These are phyloP conservation scores for Phortica magna DNA, from an alignment of 2,888 invertebrate genomes.

Conservation along the genomic window DNA sequence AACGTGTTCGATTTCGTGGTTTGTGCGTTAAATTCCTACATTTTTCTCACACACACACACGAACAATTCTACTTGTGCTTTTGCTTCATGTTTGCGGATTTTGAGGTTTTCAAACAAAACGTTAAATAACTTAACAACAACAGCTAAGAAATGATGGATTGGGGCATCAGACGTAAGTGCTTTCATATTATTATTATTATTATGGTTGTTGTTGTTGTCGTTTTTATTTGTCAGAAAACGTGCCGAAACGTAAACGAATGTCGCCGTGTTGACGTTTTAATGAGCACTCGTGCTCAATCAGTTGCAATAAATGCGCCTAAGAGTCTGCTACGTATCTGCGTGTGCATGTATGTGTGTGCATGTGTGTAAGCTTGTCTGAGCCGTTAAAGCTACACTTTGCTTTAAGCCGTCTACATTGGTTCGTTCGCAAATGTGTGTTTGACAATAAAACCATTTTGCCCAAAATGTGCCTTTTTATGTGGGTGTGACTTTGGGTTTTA, in stretches of 20 bases:
- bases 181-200: not conserved
- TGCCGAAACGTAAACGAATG: not conserved
- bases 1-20: slow-evolving; percentile 43
- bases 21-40: not conserved
- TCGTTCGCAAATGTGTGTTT: not conserved
- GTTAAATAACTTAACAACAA: not conserved
- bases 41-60: not conserved
- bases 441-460: slow-evolving; percentile 18
- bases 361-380: not conserved
- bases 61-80: slow-evolving; percentile 1
- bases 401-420: slow-evolving; percentile 3
- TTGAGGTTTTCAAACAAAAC: slow-evolving; percentile 36
- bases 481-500: not conserved
- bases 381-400: not conserved
- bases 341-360: not conserved
- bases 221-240: slow-evolving; percentile 12
- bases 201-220: slow-evolving; percentile 4
- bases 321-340: slow-evolving; percentile 2
- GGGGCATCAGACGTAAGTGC: slow-evolving; percentile 86
- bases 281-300: slow-evolving; percentile 17
- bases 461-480: slow-evolving; percentile 13
- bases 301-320: slow-evolving; percentile 11
- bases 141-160: slow-evolving; percentile 83
- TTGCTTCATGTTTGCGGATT: slow-evolving; percentile 53
- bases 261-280: not conserved